Evolutionary conservation across 1,140 invertebrate species (phyloP).

Genomic region (Coptotermes formosanus): DNA sequence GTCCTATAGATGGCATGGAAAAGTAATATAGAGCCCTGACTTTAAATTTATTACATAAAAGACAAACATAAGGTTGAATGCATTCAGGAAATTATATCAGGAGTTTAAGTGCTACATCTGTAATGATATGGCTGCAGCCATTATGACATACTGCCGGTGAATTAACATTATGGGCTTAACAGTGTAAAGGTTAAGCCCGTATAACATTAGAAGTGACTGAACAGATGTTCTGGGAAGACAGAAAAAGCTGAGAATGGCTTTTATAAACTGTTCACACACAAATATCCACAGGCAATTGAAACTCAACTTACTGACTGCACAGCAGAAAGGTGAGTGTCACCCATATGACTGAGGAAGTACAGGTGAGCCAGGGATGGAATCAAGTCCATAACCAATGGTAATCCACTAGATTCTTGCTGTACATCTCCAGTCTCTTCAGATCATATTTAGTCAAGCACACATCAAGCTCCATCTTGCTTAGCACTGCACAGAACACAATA

Average conservation of each 20-base stretch:
- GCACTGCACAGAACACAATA: constrained; percentile 45
- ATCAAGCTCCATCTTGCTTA: constrained; percentile 66
- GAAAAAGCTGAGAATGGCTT: neutral
- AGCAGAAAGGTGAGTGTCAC: constrained; percentile 67
- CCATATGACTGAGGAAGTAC: constrained; percentile 75
- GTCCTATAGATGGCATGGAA: too few species aligned
- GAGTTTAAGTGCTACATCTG: too few species aligned
- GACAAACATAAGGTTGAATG: too few species aligned
- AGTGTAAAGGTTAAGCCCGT: too few species aligned
- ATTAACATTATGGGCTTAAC: too few species aligned
- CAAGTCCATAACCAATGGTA: constrained; percentile 93
- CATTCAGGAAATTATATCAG: too few species aligned
- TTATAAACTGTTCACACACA: constrained; percentile 31
- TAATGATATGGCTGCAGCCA: too few species aligned
- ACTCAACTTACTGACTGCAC: constrained; percentile 70
- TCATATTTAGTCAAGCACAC: constrained; percentile 80
- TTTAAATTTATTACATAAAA: too few species aligned
- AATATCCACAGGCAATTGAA: neutral
- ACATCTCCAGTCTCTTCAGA: constrained; percentile 84
- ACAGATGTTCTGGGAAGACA: too few species aligned
- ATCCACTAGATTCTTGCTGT: constrained; percentile 90
- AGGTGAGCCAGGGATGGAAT: constrained; percentile 73
- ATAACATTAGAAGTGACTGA: too few species aligned
- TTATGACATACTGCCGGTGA: too few species aligned
- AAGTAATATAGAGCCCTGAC: too few species aligned